Percentiles rank a stretch among this genome's conserved stretches.
These are phyloP conservation scores for Rhizomys pruinosus DNA, from an alignment of 2,113 vertebrate genomes.

Conservation along the genomic window DNA sequence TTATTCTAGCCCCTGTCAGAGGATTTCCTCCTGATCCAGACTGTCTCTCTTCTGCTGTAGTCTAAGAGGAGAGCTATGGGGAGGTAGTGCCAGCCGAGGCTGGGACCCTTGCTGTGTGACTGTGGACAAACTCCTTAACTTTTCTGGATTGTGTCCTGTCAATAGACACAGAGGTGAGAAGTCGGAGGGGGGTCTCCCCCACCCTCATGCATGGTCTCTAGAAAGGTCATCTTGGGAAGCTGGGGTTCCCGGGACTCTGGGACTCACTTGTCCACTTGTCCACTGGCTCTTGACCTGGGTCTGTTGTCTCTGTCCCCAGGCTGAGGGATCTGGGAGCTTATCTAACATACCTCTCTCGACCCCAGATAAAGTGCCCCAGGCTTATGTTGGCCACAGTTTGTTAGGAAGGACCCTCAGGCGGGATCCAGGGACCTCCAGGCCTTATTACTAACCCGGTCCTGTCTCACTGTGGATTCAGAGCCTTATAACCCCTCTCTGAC, in stretches of 20 bases:
- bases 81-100: neutral
- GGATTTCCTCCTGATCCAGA: neutral
- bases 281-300: neutral
- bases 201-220: neutral
- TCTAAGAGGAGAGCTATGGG: neutral
- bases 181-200: neutral
- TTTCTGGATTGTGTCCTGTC: neutral
- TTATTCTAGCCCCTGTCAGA: neutral
- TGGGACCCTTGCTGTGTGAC: neutral
- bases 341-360: neutral
- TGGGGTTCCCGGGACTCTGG: neutral
- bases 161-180: neutral
- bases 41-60: neutral
- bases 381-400: fast-evolving
- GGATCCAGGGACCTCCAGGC: neutral
- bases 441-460: neutral
- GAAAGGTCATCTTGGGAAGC: neutral
- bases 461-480: neutral
- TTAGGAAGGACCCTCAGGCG: neutral
- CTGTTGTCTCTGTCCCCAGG: neutral
- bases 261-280: neutral
- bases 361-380: neutral
- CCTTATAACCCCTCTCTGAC: neutral
- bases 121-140: neutral
- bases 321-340: neutral